These are phyloP conservation scores for Archocentrus centrarchus DNA, from an alignment of 2,113 vertebrate genomes.

Conservation along the genomic window DNA sequence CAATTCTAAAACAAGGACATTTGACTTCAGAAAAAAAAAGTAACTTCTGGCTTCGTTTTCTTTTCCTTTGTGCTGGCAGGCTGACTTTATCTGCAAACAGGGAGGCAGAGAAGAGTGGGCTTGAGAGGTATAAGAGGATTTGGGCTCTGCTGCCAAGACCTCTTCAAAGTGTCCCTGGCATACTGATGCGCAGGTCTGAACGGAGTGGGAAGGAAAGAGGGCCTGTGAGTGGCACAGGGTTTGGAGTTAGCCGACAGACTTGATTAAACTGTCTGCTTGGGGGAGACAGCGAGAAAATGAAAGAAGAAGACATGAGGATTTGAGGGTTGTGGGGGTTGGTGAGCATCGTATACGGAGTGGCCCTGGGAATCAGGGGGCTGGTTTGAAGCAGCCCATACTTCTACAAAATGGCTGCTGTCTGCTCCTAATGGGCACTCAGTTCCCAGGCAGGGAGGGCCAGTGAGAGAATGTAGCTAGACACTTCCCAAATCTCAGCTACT, in stretches of 20 bases:
- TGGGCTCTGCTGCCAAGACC: slow-evolving; percentile 58
- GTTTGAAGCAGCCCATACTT: slow-evolving; percentile 46
- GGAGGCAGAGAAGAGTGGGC: slow-evolving; percentile 49
- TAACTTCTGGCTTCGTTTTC: slow-evolving; percentile 23
- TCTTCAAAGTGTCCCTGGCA: slow-evolving; percentile 63
- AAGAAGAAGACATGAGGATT: slow-evolving; percentile 43
- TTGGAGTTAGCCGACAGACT: slow-evolving; percentile 60
- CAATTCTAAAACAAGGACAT: slow-evolving; percentile 34
- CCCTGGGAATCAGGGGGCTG: slow-evolving; percentile 23
- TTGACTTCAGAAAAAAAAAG: slow-evolving; percentile 44
- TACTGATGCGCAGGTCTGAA: slow-evolving; percentile 61
- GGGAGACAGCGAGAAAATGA: slow-evolving; percentile 65
- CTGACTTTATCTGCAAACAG: slow-evolving; percentile 64
- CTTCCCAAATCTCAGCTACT: slow-evolving; percentile 25
- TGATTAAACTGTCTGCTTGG: slow-evolving; percentile 77
- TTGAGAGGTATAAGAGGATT: slow-evolving; percentile 65
- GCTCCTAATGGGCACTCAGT: slow-evolving; percentile 63
- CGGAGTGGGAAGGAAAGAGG: slow-evolving; percentile 9
- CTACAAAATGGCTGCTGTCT: slow-evolving; percentile 63
- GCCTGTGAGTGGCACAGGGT: slow-evolving; percentile 42
- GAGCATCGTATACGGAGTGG: slow-evolving; percentile 16
- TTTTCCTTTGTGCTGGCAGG: slow-evolving; percentile 44
- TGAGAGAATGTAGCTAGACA: slow-evolving; percentile 9
- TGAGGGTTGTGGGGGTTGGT: background rate
- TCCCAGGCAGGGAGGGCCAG: background rate